phyloP scores from a whole-genome alignment of 1,140 invertebrate genomes.

The Scaptodrosophila lebanonensis region DNA sequence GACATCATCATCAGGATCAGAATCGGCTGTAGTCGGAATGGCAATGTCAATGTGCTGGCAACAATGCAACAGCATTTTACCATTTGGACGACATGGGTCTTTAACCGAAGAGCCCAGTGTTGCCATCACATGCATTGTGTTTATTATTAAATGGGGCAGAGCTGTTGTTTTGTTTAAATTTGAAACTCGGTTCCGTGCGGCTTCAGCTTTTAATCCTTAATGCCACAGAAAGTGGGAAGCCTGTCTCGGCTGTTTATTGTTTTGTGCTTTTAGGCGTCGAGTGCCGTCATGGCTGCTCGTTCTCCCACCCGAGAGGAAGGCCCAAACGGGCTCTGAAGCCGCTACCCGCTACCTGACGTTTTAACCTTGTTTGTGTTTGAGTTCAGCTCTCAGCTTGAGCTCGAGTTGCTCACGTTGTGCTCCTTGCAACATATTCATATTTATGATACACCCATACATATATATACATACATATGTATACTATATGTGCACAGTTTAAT shows the following conservation, averaged over 20 bases:
- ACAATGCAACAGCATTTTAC: no score
- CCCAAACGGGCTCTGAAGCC: not conserved
- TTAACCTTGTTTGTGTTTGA: constrained; percentile 45
- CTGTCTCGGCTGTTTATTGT: constrained; percentile 50
- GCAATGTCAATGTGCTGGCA: no score
- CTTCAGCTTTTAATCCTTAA: constrained; percentile 37
- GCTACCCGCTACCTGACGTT: constrained; percentile 47
- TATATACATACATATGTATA: constrained; percentile 9
- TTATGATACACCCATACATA: constrained; percentile 56
- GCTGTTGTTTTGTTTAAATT: constrained; percentile 19
- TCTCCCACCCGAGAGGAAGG: constrained; percentile 12
- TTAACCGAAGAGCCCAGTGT: constrained; percentile 37
- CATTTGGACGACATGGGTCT: constrained; percentile 33
- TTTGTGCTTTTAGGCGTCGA: constrained; percentile 47
- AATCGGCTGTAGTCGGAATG: no score
- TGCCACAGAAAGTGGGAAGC: constrained; percentile 33
- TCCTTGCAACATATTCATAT: constrained; percentile 64
- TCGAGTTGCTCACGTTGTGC: constrained; percentile 1
- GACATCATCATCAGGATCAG: constrained; percentile 22
- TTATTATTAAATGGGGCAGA: constrained; percentile 10
- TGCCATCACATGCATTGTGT: constrained; percentile 6
- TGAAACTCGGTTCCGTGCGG: constrained; percentile 29
- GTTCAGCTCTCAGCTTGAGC: not conserved
- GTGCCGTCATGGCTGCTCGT: constrained; percentile 21
- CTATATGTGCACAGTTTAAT: not conserved